Conservation (phyloP, 2,113 vertebrate genomes). For the Turnix velox region DNA sequence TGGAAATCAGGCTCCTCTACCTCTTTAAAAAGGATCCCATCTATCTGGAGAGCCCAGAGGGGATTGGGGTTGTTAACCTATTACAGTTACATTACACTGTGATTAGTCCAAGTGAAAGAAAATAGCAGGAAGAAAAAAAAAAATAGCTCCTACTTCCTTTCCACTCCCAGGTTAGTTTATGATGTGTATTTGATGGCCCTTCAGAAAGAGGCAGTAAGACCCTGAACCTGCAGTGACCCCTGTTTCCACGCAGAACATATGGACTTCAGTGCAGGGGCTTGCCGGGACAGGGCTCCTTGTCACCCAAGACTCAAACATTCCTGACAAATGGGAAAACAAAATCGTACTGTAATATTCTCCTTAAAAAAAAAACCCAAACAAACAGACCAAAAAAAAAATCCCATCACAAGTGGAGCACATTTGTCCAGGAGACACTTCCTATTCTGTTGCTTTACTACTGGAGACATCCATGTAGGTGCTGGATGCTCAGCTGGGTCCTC, state of each 20-base stretch:
- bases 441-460: not conserved
- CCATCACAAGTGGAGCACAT: not conserved
- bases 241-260: constrained; percentile 23
- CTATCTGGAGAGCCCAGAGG: not conserved
- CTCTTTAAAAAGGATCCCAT: not conserved
- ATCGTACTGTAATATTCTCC: not conserved
- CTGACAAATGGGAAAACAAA: constrained; percentile 3
- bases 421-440: not conserved
- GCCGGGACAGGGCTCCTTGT: not conserved
- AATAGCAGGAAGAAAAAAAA: not conserved
- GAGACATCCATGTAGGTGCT: not conserved
- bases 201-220: constrained; percentile 15
- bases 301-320: not conserved
- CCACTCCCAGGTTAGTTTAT: constrained; percentile 40
- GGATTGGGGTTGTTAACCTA: not conserved
- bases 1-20: not conserved
- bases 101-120: constrained; percentile 25
- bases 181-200: constrained; percentile 41
- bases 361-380: not conserved
- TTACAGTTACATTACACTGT: constrained; percentile 12
- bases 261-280: not conserved
- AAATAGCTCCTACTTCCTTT: not conserved
- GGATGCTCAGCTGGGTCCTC: not conserved
- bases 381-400: not conserved
- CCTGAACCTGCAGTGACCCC: constrained; percentile 41